These are phyloP conservation scores for Anarsia innoxiella DNA, from an alignment of 2,888 invertebrate genomes.

Conservation along the genomic window DNA sequence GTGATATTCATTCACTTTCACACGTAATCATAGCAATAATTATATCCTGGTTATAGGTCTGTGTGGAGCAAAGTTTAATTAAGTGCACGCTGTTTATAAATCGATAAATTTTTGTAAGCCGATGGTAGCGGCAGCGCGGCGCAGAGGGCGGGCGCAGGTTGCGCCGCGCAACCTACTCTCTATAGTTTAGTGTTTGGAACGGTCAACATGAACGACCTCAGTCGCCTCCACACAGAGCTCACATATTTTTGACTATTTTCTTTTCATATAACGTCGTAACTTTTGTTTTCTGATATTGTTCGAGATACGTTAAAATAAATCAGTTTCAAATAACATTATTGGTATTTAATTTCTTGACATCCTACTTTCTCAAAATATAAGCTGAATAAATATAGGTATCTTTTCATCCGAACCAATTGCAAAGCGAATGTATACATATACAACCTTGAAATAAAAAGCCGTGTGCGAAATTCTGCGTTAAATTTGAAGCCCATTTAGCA, in stretches of 20 bases:
- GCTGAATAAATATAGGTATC: too few species aligned
- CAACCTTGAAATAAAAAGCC: too few species aligned
- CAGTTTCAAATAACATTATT: slow-evolving; percentile 44
- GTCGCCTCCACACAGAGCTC: slow-evolving; percentile 46
- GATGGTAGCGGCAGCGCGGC: slow-evolving; percentile 4
- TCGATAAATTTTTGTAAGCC: slow-evolving; percentile 28
- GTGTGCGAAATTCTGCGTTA: too few species aligned
- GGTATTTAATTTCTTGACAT: too few species aligned
- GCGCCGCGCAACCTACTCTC: too few species aligned
- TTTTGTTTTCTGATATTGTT: slow-evolving; percentile 44
- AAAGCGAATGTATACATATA: too few species aligned
- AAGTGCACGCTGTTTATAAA: slow-evolving; percentile 36
- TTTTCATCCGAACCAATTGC: too few species aligned
- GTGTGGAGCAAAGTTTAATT: slow-evolving; percentile 37
- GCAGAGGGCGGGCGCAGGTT: too few species aligned
- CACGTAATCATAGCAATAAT: slow-evolving; percentile 27
- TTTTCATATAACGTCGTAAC: slow-evolving; percentile 30
- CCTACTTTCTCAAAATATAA: too few species aligned
- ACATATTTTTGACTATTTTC: slow-evolving; percentile 24
- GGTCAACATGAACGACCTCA: too few species aligned
- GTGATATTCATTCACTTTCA: slow-evolving; percentile 65
- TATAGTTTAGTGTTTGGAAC: too few species aligned
- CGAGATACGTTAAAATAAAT: slow-evolving; percentile 40
- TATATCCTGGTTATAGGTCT: slow-evolving; percentile 33
- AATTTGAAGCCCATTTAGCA: too few species aligned